Evolutionary conservation across 2,888 invertebrate species (phyloP), one percentile per base, ranked within the genome.

Genomic region (Pristionchus mayeri): DNA sequence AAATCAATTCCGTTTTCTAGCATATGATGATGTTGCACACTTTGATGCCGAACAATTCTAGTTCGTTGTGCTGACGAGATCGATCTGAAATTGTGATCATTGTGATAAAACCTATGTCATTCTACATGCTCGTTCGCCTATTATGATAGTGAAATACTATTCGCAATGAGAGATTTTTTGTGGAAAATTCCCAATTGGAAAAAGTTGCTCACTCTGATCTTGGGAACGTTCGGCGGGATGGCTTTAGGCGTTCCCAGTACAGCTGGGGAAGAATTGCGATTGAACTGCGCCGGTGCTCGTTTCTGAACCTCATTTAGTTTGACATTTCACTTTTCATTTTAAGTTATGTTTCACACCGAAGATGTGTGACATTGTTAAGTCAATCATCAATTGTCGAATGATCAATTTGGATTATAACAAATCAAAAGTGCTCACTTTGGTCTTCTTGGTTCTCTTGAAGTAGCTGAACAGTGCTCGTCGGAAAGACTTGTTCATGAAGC

Each of bases 401-500:
- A n/a, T n/a, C n/a, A n/a, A n/a, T n/a, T n/a, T n/a, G n/a, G n/a
- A n/a, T n/a, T n/a, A n/a, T n/a, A n/a, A n/a, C n/a, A n/a, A n/a
- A n/a, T n/a, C n/a, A n/a, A n/a, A n/a, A n/a, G n/a, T n/a, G 3
- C 71, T 44, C n/a, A 78, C 76, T 40, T 78, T 78, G 0, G 30
- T 7, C 7, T 27, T 30, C 57, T 57, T 80, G 21, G 78, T 87
- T 30, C 76, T 52, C 30, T 80, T 86, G 67, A 88, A 88, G 48
- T 88, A 88, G 27, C 88, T 87, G 27, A 89, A 83, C 24, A 89
- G 86, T 0, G 89, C 88, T 0, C 86, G 79, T n/a, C 89, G 86
- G 85, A 89, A 89, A 21, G 88, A 88, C 88, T 95, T 95, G 93
- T 96, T 97, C 96, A 97, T 96, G 94, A 97, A 97, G 94, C 96